A percentile compares a stretch with the other conserved stretches of the same genome.
Evolutionary conservation across 2,797 vertebrate species (phyloP).

Genomic region (Tenualosa ilisha): DNA sequence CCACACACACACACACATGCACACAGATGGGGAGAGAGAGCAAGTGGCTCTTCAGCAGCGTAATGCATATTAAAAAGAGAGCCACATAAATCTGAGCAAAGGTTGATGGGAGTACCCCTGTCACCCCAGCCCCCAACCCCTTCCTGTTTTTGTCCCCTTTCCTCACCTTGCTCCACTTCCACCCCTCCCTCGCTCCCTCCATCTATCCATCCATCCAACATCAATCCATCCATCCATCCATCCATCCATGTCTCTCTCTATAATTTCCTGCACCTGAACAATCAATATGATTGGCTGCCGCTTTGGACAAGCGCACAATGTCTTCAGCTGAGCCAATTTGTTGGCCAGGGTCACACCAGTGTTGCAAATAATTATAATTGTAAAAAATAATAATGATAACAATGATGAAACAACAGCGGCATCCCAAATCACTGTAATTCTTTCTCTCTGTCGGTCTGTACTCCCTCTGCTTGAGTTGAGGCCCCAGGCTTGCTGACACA

Average conservation of each 20-base stretch:
- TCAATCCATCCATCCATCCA: slow-evolving; percentile 5
- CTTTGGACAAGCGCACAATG: slow-evolving; percentile 52
- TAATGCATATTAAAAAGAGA: slow-evolving; percentile 18
- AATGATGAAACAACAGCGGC: slow-evolving; percentile 57
- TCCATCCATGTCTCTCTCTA: slow-evolving; percentile 45
- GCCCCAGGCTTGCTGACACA: slow-evolving; percentile 68
- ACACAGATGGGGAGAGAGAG: neutral
- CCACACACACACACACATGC: slow-evolving; percentile 18
- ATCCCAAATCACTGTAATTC: slow-evolving; percentile 78
- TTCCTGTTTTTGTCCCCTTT: neutral
- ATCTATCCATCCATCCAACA: neutral
- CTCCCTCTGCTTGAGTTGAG: slow-evolving; percentile 33
- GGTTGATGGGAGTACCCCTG: neutral
- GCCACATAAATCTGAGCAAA: neutral
- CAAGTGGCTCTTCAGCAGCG: neutral
- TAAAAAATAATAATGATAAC: slow-evolving; percentile 60
- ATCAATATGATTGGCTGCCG: slow-evolving; percentile 64
- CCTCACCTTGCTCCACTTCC: neutral
- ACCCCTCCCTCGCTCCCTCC: neutral
- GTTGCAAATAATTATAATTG: slow-evolving; percentile 63
- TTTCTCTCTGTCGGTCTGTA: slow-evolving; percentile 65
- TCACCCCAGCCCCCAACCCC: neutral
- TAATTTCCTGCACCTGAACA: slow-evolving; percentile 72
- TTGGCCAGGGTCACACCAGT: slow-evolving; percentile 60
- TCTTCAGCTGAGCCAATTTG: slow-evolving; percentile 57